phyloP scores from a whole-genome alignment of 23 tunicate genomes.

The Aplidium turbinatum region DNA sequence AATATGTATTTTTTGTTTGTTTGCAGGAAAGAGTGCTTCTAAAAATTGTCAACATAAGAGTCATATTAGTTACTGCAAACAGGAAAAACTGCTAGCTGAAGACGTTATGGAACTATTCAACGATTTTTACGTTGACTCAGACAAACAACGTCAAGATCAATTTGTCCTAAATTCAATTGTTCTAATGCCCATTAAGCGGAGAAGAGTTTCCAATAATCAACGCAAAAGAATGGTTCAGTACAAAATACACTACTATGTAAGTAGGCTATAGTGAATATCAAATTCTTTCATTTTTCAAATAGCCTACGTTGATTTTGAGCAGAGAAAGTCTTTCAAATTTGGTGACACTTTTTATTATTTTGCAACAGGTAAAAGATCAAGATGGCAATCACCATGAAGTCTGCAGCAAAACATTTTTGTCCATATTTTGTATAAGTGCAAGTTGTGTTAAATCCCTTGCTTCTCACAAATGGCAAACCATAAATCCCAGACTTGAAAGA shows the following conservation, averaged over 20 bases:
- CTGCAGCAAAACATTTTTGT: constrained; percentile 18
- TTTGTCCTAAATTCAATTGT: constrained; percentile 11
- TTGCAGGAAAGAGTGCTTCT: constrained; percentile 1
- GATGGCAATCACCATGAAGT: constrained; percentile 12
- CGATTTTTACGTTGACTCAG: not conserved
- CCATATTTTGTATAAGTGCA: constrained; percentile 2
- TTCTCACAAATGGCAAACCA: constrained; percentile 14
- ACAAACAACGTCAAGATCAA: constrained; percentile 22
- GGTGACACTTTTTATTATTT: too few relatives aligned
- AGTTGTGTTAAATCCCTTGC: constrained; percentile 2
- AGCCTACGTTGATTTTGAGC: not conserved
- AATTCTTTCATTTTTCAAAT: not conserved
- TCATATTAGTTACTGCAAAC: constrained; percentile 19
- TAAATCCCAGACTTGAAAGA: constrained; percentile 1
- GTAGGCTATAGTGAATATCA: not conserved
- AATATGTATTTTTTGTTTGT: not conserved
- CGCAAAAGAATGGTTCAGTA: constrained; percentile 1
- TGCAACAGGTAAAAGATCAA: not conserved
- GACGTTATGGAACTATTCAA: not conserved
- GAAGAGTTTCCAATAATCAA: constrained; percentile 13
- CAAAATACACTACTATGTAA: constrained; percentile 20
- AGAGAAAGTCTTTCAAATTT: too few relatives aligned
- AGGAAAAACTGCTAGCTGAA: not conserved
- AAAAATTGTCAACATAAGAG: constrained; percentile 5
- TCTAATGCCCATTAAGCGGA: constrained; percentile 12